These are phyloP conservation scores for Drosophila multiciliata DNA, from an alignment of 2,888 invertebrate species.

Conservation along the genomic window DNA sequence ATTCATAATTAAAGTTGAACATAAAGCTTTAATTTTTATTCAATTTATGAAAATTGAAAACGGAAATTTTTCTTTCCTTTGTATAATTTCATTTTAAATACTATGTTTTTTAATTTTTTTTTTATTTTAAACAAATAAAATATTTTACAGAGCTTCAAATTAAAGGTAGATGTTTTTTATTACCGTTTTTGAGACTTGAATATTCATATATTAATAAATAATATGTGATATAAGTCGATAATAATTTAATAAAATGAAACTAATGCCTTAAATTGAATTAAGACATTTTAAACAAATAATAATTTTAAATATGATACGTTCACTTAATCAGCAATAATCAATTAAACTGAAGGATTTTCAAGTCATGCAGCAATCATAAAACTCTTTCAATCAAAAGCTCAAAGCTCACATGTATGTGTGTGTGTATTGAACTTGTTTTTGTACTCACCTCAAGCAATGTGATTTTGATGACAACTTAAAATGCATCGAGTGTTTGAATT, in stretches of 20 bases:
- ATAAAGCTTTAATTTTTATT: too few relatives aligned
- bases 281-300: too few relatives aligned
- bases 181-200: too few relatives aligned
- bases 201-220: too few relatives aligned
- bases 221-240: background rate
- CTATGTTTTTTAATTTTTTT: background rate
- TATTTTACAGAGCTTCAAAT: background rate
- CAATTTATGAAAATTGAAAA: background rate
- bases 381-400: constrained; percentile 1
- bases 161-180: background rate
- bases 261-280: too few relatives aligned
- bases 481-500: constrained; percentile 50
- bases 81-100: too few relatives aligned
- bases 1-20: too few relatives aligned
- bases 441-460: constrained; percentile 46
- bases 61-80: too few relatives aligned
- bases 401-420: background rate
- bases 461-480: constrained; percentile 30
- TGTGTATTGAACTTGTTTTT: constrained; percentile 3
- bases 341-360: constrained; percentile 2
- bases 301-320: background rate
- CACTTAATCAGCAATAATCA: background rate
- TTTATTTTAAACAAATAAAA: background rate
- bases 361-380: background rate
- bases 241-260: too few relatives aligned